Evolutionary conservation across 2,888 invertebrate species (phyloP).

Genomic region (Poecilobothrus nobilitatus): DNA sequence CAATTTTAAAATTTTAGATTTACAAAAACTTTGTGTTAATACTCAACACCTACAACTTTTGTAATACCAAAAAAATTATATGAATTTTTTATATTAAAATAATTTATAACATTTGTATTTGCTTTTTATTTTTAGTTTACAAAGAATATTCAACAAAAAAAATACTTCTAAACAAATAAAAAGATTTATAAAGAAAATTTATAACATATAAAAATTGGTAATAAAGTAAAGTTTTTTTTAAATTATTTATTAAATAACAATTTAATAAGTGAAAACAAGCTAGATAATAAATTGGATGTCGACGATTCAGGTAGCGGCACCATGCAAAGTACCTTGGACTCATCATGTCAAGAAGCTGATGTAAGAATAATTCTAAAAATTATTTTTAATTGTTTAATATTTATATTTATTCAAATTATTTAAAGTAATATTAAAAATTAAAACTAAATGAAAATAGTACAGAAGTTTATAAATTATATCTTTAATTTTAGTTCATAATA

Average conservation of each 20-base stretch:
- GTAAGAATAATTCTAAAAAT: conserved; percentile 41
- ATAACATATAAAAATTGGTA: not conserved
- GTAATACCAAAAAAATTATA: too few relatives aligned
- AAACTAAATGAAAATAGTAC: too few relatives aligned
- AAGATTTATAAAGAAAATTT: not conserved
- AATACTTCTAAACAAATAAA: not conserved
- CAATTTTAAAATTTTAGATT: too few relatives aligned
- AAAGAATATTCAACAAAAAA: not conserved
- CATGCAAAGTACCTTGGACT: conserved; percentile 60
- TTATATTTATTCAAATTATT: too few relatives aligned
- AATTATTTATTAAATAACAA: conserved; percentile 26
- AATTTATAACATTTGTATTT: not conserved
- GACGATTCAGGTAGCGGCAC: conserved; percentile 24
- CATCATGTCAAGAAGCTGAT: conserved; percentile 58
- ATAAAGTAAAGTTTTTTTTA: conserved; percentile 31
- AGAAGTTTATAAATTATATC: too few relatives aligned
- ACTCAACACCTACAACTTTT: too few relatives aligned
- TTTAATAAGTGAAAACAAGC: conserved; percentile 24
- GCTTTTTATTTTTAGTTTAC: not conserved
- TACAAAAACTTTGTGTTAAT: too few relatives aligned
- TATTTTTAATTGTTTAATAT: too few relatives aligned
- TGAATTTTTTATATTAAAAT: not conserved
- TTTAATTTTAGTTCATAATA: conserved; percentile 38
- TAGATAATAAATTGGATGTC: conserved; percentile 19
- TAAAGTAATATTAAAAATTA: too few relatives aligned